A percentile compares a stretch with the other conserved stretches of the same genome.
Conservation (phyloP, 30 jellyfish, hydroid and myxozoan species). For the Turritopsis dohrnii region DNA sequence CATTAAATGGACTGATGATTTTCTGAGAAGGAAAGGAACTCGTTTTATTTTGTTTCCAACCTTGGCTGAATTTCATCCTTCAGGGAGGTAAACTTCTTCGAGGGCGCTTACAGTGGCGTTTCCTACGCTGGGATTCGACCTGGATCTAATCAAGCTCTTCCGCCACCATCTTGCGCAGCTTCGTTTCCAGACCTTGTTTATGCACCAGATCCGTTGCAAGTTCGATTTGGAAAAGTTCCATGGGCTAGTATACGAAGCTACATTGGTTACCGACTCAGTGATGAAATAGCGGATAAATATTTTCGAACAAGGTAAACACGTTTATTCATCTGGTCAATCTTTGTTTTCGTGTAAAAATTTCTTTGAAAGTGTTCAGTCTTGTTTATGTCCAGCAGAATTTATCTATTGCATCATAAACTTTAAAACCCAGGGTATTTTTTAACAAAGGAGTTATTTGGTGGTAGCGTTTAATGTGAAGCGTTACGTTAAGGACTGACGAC, state of each 20-base stretch:
- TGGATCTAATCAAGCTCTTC: constrained; percentile 61
- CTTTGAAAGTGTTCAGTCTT: too few species aligned
- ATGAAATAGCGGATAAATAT: constrained; percentile 34
- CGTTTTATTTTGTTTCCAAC: neutral
- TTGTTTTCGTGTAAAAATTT: too few species aligned
- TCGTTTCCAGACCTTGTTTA: constrained; percentile 56
- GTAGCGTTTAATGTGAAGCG: too few species aligned
- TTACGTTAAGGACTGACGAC: too few species aligned
- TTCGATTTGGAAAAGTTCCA: constrained; percentile 67
- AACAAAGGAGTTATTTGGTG: too few species aligned
- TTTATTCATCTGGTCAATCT: too few species aligned
- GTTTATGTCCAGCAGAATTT: too few species aligned
- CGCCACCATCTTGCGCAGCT: constrained; percentile 89
- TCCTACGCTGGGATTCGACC: constrained; percentile 91
- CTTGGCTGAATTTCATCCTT: neutral
- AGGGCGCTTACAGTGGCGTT: constrained; percentile 70
- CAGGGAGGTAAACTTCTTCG: constrained; percentile 71
- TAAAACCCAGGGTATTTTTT: too few species aligned
- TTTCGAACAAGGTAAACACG: constrained; percentile 69
- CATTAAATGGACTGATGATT: too few species aligned
- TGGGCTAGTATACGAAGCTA: constrained; percentile 72
- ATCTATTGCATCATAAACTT: too few species aligned
- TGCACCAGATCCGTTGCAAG: constrained; percentile 53
- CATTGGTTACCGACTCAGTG: constrained; percentile 57
- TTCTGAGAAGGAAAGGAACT: too few species aligned